phyloP scores from a whole-genome alignment of 2,113 vertebrate genomes.

The Tupaia chinensis region DNA sequence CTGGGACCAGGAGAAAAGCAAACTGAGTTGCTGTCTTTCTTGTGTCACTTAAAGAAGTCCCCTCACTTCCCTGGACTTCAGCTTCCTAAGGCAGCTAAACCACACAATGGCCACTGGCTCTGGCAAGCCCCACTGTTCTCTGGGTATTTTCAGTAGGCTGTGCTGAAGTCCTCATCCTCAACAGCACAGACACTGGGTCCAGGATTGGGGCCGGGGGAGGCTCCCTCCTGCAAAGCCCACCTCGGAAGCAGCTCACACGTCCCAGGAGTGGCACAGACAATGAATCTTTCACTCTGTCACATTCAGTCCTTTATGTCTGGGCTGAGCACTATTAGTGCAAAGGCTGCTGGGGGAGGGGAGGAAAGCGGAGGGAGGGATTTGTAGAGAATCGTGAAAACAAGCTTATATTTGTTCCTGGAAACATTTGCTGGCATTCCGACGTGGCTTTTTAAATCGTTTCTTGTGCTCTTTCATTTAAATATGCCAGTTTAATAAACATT shows the following conservation, averaged over 20 bases:
- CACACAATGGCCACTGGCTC: neutral
- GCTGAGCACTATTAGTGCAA: neutral
- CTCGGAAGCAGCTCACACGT: neutral
- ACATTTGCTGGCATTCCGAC: constrained; percentile 65
- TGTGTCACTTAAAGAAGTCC: neutral
- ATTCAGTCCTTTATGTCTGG: constrained; percentile 19
- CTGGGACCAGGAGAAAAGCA: neutral
- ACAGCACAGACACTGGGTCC: neutral
- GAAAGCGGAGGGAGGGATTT: neutral
- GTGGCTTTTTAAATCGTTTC: constrained; percentile 67
- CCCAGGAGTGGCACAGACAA: constrained; percentile 41
- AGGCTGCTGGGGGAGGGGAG: neutral
- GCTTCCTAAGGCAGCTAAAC: neutral
- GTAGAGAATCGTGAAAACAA: constrained; percentile 66
- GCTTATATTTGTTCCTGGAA: constrained; percentile 78
- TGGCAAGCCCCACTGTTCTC: neutral
- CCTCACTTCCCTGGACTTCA: neutral
- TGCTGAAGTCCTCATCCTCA: neutral
- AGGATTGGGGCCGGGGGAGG: no score
- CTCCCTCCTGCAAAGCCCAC: neutral
- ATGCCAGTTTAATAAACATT: constrained; percentile 83
- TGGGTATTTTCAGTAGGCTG: neutral
- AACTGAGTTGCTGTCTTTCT: neutral
- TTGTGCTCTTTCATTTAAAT: constrained; percentile 75
- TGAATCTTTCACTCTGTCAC: constrained; percentile 26